Base-by-base conservation (phyloP, 2,888 invertebrate genomes). In the Acrobasis repandana region DNA sequence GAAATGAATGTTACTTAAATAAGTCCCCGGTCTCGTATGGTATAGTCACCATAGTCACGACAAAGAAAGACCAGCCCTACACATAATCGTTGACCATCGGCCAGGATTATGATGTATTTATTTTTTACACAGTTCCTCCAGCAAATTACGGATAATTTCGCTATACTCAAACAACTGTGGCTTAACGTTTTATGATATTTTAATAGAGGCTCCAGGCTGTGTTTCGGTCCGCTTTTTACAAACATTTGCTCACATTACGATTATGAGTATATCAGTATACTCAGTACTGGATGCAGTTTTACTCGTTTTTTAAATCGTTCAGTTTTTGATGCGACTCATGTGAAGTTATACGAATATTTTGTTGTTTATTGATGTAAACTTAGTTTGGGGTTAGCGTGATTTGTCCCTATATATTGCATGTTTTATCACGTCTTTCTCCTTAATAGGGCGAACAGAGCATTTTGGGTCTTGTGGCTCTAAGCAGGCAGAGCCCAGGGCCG, bases 141-240 rank as follows among this genome's bases (percentile, higher is more conserved):
- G 72, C 75, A 78, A 80, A 80, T 82, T 77, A 77, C 68, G 67
- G 73, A 76, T 80, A 82, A 82, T 82, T 78, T 74, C 60, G 68
- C 68, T 69, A 9, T 52, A 51, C 60, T 52, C 34, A 58, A 49
- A 60, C 52, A 52, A 60, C 56, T 56, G 56, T 48, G 48, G 56
- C 49, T 15, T 60, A 47, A 47, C 33, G 67, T 67, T 72, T 74
- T 72, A 74, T 64, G 69, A 66, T 70, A 62, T 66, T 67, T 67
- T 72, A 70, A 72, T 66, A 63, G 66, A 64, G 49, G 67, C 72
- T 66, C 61, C 60, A 56, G 66, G 70, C 66, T 65, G 61, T 68
- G 65, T 65, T 65, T 65, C 47, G 52, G 20, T 33, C 14, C 28
- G 34, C 36, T 47, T 58, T 58, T 58, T 58, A 38, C 58, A 18